Evolutionary conservation across 1,140 invertebrate species (phyloP).

Genomic region (Zaprionus davidi): DNA sequence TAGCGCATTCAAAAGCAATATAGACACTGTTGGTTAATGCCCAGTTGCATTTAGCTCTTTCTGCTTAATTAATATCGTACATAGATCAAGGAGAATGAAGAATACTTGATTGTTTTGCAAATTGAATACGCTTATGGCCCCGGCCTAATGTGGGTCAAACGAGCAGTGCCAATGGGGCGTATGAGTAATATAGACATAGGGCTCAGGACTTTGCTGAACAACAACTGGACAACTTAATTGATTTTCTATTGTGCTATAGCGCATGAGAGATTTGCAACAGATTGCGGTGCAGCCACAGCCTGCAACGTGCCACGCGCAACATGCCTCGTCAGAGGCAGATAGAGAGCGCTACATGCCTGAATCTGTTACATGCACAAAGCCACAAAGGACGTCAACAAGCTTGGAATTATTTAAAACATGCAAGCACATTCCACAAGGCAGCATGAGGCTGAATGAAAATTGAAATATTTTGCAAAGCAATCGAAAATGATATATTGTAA

Average conservation of each 20-base stretch:
- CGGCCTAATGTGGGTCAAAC: not conserved
- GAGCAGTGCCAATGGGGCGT: not conserved
- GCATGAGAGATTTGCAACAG: not conserved
- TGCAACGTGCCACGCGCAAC: constrained; percentile 8
- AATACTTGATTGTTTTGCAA: not conserved
- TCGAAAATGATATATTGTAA: constrained; percentile 34
- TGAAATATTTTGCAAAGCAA: constrained; percentile 22
- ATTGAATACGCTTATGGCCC: not conserved
- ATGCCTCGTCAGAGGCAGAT: not conserved
- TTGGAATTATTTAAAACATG: constrained; percentile 30
- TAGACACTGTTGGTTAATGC: not conserved
- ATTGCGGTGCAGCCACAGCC: constrained; percentile 4
- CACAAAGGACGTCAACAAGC: constrained; percentile 32
- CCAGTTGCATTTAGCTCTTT: not conserved
- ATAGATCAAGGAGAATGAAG: not conserved
- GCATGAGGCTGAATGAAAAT: not conserved
- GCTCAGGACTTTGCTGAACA: constrained; percentile 1
- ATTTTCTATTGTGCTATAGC: constrained; percentile 29
- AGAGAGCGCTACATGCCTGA: not conserved
- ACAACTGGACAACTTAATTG: constrained; percentile 35
- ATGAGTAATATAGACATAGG: constrained; percentile 18
- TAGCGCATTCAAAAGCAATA: not conserved
- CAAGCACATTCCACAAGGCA: constrained; percentile 10
- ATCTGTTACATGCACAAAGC: constrained; percentile 14
- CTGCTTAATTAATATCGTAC: not conserved